Conservation (phyloP, 2,113 vertebrate species). For the Gulo gulo region DNA sequence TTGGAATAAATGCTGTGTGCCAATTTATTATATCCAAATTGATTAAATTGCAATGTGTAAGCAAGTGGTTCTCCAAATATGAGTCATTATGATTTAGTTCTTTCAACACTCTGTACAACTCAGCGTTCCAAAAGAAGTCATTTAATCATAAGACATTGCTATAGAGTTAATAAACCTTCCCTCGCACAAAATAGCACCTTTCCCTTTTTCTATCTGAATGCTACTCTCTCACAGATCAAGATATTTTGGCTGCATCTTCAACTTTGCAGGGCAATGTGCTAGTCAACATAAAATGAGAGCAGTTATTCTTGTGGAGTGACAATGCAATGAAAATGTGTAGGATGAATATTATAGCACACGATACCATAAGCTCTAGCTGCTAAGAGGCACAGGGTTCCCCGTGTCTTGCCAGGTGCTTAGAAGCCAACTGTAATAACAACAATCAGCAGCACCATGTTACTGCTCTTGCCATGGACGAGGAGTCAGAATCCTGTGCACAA, state of each 20-base stretch:
- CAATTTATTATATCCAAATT: constrained; percentile 40
- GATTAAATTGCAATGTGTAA: constrained; percentile 61
- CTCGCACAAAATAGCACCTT: constrained; percentile 29
- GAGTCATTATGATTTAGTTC: constrained; percentile 55
- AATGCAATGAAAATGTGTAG: background rate
- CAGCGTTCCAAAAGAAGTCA: constrained; percentile 28
- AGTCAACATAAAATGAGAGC: constrained; percentile 12
- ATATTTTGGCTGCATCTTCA: background rate
- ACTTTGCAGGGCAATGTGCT: background rate
- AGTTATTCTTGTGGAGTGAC: background rate
- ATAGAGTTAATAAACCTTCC: background rate
- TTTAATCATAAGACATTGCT: constrained; percentile 44
- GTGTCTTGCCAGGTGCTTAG: background rate
- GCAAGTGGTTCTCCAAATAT: constrained; percentile 46
- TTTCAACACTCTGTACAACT: background rate
- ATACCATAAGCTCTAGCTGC: background rate
- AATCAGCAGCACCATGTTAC: background rate
- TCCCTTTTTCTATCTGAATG: background rate
- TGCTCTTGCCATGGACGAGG: background rate
- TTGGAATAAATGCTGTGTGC: background rate
- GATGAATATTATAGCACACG: background rate
- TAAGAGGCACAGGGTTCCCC: background rate
- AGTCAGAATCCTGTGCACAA: background rate
- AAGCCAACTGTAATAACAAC: background rate
- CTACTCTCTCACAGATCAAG: background rate